Evolutionary conservation across 2,888 invertebrate genomes (phyloP), one percentile per base, ranked within the genome.

Genomic region (Sminthurinus aureus): DNA sequence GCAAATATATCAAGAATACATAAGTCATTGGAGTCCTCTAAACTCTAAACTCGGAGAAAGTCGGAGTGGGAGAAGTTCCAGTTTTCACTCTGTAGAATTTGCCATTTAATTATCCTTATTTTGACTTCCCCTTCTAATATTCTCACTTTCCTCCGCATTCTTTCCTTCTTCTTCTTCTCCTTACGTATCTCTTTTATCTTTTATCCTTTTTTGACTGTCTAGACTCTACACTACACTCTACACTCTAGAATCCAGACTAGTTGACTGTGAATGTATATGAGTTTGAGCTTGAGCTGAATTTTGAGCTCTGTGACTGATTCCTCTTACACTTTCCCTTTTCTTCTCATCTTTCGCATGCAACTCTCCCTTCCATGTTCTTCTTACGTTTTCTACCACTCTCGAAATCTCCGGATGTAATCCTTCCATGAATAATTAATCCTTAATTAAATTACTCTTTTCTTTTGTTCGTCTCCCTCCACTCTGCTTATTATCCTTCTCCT

Each of bases 381-480:
- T 38, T 4, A 1, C 38, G 3, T n/a, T n/a, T n/a, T n/a, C 69
- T 20, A 22, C 69, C 69, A 69, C 38, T n/a, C 76, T 76, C 58
- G 50, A 79, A 79, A 69, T 79, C 79, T 79, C 79, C 79, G 38
- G 38, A 66, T 69, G 79, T 67, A 69, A 79, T 79, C 69, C 79
- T 26, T 64, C 79, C 69, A 79, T 79, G 79, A 79, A 79, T 79
- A 79, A 79, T 79, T 79, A 79, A 79, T 79, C 51, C 79, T 79
- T 79, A 79, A 79, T 79, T 79, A 79, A 79, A 79, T 79, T 79
- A 79, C 79, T 79, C 79, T 26, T 38, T 79, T 79, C 50, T 69
- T 79, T 79, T 79, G 66, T 66, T 38, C 67, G 15, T 22, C 69
- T 50, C 22, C 22, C 20, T 50, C 22, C 22, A 1, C 76, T 76